Conservation (phyloP, 1,140 invertebrate species). For the Spodoptera litura region DNA sequence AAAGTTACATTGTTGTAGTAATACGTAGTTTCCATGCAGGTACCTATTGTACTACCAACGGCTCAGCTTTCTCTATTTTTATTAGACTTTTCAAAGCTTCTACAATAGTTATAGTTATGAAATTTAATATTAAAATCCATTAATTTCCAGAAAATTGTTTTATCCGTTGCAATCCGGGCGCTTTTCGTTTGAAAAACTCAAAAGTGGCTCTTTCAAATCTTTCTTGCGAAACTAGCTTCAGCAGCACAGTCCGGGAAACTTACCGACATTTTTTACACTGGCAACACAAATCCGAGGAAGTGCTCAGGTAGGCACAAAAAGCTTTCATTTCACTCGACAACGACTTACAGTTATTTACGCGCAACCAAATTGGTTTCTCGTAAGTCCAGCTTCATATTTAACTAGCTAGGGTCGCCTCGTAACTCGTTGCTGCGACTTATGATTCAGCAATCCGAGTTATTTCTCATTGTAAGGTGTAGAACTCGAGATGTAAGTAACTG, state of each 20-base stretch:
- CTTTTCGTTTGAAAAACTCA: not conserved
- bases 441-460: not conserved
- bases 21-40: no score
- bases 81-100: no score
- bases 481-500: not conserved
- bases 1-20: no score
- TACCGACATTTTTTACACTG: slow-evolving; percentile 14
- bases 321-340: slow-evolving; percentile 33
- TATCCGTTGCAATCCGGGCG: not conserved
- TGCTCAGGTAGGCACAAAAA: slow-evolving; percentile 40
- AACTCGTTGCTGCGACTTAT: not conserved
- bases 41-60: no score
- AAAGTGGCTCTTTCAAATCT: slow-evolving; percentile 22
- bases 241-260: slow-evolving; percentile 1
- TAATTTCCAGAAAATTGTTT: slow-evolving; percentile 1
- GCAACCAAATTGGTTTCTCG: slow-evolving; percentile 35
- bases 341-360: slow-evolving; percentile 40
- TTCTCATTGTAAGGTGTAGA: not conserved
- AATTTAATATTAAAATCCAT: not conserved
- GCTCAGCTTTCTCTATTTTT: no score
- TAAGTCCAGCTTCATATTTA: slow-evolving; percentile 31
- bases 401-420: slow-evolving; percentile 10
- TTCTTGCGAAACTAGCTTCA: slow-evolving; percentile 11
- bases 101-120: not conserved
- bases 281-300: slow-evolving; percentile 20